Base-by-base conservation (phyloP, 2,797 vertebrate species). In the Iguana delicatissima region DNA sequence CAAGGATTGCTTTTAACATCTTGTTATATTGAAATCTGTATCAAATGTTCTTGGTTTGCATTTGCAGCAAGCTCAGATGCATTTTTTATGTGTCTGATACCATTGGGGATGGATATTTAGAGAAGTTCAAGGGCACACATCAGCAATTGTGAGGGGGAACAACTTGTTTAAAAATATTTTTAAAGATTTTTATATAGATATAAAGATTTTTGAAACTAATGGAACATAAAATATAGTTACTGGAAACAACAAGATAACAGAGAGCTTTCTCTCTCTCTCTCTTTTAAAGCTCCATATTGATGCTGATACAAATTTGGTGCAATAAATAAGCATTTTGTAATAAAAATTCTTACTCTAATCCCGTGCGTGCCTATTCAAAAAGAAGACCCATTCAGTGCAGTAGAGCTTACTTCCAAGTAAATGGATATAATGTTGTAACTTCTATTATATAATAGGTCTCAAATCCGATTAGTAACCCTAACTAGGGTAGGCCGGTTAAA, bases 121-220 rank as follows among this genome's bases (percentile, higher is more conserved):
- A 83, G 8, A 89, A 93, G 73, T 92, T 89, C 89, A 95, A 95
- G 91, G 79, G 89, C 84, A 86, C 0, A 87, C 83, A 85, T 13
- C 32, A 79, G 7, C 84, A 93, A 85, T 16, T 42, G 94, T 95
- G 24, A 5, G 29, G 14, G 3, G 35, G 57, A n/a, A 20, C 18
- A 79, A 14, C 13, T 32, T 32, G 35, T 57, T 57, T 57, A 59
- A 32, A 59, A 59, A 22, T 9, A 59, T 83, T 62, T 80, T 82
- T 62, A 62, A 62, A 62, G 6, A 52, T 55, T 57, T 81, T 81
- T 81, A n/a, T n/a, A 32, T 18, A 7, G 2, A 57, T 35, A 81
- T 52, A 24, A 52, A n/a, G 52, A n/a, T 57, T 81, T 81, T 14
- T 29, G n/a, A 74, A 38, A 86, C 20, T n/a, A 76, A 76, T 57